A percentile compares a stretch with the other conserved stretches of the same genome.
Evolutionary conservation across 2,113 vertebrate species (phyloP).

Genomic region (Electrona antarctica): DNA sequence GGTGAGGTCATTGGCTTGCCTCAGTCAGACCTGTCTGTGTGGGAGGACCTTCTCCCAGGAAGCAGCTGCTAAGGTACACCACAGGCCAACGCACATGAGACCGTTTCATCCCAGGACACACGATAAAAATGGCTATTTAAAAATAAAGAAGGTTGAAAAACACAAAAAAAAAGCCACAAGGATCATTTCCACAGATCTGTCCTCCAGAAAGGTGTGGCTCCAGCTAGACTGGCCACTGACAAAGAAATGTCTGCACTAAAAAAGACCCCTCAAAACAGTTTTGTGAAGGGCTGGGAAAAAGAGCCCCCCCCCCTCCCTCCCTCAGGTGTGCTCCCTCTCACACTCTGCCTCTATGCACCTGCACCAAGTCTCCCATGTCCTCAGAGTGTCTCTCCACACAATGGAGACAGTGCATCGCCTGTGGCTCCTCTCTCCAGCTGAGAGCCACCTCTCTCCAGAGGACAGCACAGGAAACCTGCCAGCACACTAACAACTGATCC

Average conservation of each 20-base stretch:
- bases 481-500: constrained; percentile 78
- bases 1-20: constrained; percentile 47
- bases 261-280: constrained; percentile 55
- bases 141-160: background rate
- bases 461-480: constrained; percentile 69
- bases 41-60: constrained; percentile 17
- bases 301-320: constrained; percentile 22
- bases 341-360: constrained; percentile 69
- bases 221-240: background rate
- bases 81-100: background rate
- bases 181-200: constrained; percentile 44
- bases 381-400: constrained; percentile 73
- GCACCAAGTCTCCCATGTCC: constrained; percentile 72
- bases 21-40: constrained; percentile 35
- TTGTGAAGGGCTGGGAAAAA: constrained; percentile 25
- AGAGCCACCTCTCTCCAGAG: constrained; percentile 78
- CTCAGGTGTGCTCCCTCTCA: constrained; percentile 70
- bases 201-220: constrained; percentile 23
- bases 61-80: constrained; percentile 14
- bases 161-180: too few species aligned
- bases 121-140: background rate
- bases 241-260: constrained; percentile 63
- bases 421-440: constrained; percentile 76
- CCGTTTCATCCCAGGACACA: background rate
- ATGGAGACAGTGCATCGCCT: constrained; percentile 71